These are phyloP conservation scores for Slavum lentiscoides DNA, from an alignment of 2,888 invertebrate genomes.

Conservation along the genomic window DNA sequence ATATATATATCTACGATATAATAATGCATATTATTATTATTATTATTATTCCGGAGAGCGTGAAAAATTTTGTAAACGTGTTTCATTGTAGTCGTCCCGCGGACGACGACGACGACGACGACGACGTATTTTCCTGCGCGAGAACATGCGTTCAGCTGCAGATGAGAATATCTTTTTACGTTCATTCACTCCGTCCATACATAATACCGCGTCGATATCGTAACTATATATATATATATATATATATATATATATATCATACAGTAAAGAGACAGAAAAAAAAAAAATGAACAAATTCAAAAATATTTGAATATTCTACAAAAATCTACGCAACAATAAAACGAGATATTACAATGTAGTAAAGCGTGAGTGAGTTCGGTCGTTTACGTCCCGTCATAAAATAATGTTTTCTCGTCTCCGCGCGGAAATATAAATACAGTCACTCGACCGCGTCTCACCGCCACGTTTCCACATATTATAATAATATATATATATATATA, in stretches of 20 bases:
- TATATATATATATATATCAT: too few species aligned
- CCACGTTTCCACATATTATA: not conserved
- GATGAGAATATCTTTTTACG: slow-evolving; percentile 35
- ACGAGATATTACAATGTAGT: too few species aligned
- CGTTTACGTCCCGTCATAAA: not conserved
- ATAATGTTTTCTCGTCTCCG: not conserved
- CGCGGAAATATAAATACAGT: not conserved
- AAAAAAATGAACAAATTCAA: not conserved
- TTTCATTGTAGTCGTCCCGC: slow-evolving; percentile 47
- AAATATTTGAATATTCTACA: too few species aligned
- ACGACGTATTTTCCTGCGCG: not conserved
- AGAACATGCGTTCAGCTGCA: not conserved
- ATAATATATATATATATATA: too few species aligned
- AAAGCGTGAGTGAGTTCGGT: not conserved
- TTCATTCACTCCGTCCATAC: slow-evolving; percentile 22
- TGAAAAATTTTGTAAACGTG: slow-evolving; percentile 53
- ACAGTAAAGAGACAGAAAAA: not conserved
- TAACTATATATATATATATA: too few species aligned
- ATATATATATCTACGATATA: not conserved
- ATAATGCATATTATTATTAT: slow-evolving; percentile 47
- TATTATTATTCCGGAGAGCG: slow-evolving; percentile 42
- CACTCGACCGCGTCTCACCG: slow-evolving; percentile 33
- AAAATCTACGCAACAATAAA: too few species aligned
- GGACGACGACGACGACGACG: not conserved
- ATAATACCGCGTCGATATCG: not conserved